Conservation (phyloP, 2,113 vertebrate genomes). For the Crotophaga sulcirostris region DNA sequence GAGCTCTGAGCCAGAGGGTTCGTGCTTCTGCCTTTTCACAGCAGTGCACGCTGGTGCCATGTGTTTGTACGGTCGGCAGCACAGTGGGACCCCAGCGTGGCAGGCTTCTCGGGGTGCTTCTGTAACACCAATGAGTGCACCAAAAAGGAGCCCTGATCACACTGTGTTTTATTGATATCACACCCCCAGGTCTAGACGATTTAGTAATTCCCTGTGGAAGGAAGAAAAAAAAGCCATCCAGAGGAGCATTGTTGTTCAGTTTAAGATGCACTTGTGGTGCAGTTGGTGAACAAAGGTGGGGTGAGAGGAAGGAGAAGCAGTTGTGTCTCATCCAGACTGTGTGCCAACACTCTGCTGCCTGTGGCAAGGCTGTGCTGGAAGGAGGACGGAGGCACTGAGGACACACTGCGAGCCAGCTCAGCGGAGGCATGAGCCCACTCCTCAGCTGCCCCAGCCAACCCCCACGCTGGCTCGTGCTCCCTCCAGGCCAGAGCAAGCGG, state of each 20-base stretch:
- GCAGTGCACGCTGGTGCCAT: neutral
- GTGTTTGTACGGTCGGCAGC: neutral
- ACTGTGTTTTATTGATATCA: neutral
- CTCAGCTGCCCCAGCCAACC: neutral
- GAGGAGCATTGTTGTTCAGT: neutral
- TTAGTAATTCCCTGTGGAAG: neutral
- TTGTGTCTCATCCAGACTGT: neutral
- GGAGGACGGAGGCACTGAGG: neutral
- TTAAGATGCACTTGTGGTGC: neutral
- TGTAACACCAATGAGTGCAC: neutral
- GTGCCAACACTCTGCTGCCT: accelerated
- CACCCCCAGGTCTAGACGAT: neutral
- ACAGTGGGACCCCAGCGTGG: accelerated
- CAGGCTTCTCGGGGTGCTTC: neutral
- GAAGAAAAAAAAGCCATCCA: neutral
- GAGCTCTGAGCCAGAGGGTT: neutral
- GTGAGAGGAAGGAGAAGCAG: neutral
- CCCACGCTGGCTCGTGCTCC: accelerated
- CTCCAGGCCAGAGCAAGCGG: accelerated
- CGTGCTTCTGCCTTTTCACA: neutral
- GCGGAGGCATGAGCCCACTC: neutral
- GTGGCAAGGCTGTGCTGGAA: neutral
- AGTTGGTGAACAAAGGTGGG: neutral
- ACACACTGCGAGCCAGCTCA: neutral
- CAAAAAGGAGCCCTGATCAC: neutral